Base-by-base conservation (phyloP, 2,113 vertebrate species). In the Poeciliopsis retropinna region DNA sequence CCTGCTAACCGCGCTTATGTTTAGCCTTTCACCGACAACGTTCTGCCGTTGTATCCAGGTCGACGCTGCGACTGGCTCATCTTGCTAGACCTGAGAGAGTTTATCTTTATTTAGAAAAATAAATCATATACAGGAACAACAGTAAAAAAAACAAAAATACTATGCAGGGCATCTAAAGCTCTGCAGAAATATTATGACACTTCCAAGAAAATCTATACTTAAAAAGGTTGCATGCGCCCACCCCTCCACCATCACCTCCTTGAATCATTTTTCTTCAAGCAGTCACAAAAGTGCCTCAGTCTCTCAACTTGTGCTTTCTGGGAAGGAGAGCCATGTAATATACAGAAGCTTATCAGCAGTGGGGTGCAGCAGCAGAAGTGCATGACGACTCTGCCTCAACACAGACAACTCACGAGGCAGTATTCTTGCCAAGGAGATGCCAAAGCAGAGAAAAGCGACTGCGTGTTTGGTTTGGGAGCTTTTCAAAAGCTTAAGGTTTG, bases 81-180 rank as follows among this genome's bases (percentile, higher is more conserved):
- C 71, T 74, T 72, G 51, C 60, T 72, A n/a, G 69, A 61, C 72
- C 44, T 22, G 67, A 70, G 30, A 75, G 71, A 72, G 63, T 76
- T 75, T 31, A 63, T 62, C 25, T 79, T 84, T 70, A 78, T 75
- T 60, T 72, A 72, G 13, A 67, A 67, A 70, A 65, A n/a, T 61
- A 34, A 29, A 27, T 34, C 9, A 34, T 71, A 34, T 22, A 32
- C 22, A 25, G 17, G 67, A 73, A 62, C 63, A 78, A 64, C 11
- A 41, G 32, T 3, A 70, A 73, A 32, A 72, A 69, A 69, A 63
- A 47, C 22, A 19, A 8, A 57, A 80, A 63, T 17, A 12, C 34
- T 51, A 31, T 29, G 8, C 30, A 7, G 12, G 71, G n/a, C 66
- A 62, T 51, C 25, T n/a, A 67, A 44, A 44, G 66, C 66, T 61